Evolutionary conservation across 2,888 invertebrate species (phyloP), one percentile per base, ranked within the genome.

Genomic region (Vandiemenella viatica): DNA sequence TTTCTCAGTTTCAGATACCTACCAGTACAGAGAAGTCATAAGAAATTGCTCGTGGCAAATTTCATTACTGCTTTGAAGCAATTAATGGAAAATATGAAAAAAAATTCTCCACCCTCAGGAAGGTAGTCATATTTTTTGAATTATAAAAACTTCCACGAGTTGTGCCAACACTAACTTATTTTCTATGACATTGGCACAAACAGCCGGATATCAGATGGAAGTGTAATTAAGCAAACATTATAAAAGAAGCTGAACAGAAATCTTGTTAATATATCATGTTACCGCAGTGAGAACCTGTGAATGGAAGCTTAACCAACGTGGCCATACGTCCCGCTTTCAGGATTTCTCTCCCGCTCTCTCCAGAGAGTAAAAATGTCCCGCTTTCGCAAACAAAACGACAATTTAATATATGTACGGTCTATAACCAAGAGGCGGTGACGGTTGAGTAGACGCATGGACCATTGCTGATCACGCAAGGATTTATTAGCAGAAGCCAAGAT

Each of bases 161-260:
- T n/a, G n/a, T n/a, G n/a, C n/a, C n/a, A n/a, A n/a, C n/a, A n/a
- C n/a, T n/a, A 54, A 37, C 55, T 50, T 42, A 51, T 53, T 26
- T 55, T 48, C 46, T 53, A 50, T 54, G 56, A 57, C 40, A 49
- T 53, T 26, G 55, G 56, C 16, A 52, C n/a, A 23, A 55, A 56
- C 23, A 55, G 57, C 43, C 53, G 56, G 49, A 53, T 60, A 51
- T 58, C 57, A 50, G 54, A 57, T 51, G 56, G 45, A n/a, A 56
- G 55, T 37, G 55, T 56, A 8, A 48, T 55, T 22, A 50, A 44
- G 23, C 45, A 55, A 26, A 56, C 53, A 5, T 56, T 48, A 53
- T 54, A 37, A n/a, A 44, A 54, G 42, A 53, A 50, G 42, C 48
- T 56, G 19, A 20, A 43, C 15, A 54, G 42, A 26, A 48, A 48